Percentiles rank a stretch among this genome's conserved stretches.
These are phyloP conservation scores for Ligdia adustata DNA, from an alignment of 2,888 invertebrate genomes.

Conservation along the genomic window DNA sequence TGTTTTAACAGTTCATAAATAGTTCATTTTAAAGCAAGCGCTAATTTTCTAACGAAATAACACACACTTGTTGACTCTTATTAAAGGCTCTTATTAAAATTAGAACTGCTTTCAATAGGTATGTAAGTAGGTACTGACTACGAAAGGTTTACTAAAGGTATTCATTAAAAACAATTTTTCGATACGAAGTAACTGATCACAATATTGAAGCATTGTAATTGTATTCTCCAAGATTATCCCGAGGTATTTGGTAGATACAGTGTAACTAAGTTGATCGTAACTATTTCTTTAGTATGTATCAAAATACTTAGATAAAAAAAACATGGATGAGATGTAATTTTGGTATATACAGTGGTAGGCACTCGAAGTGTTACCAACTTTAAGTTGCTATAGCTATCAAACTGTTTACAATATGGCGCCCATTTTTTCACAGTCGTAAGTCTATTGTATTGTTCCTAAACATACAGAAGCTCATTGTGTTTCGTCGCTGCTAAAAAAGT, in stretches of 20 bases:
- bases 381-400: no score
- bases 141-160: conserved; percentile 12
- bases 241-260: conserved; percentile 8
- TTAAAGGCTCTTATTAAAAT: conserved; percentile 8
- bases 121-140: no score
- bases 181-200: conserved; percentile 13
- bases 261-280: conserved; percentile 1
- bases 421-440: no score
- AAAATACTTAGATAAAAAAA: no score
- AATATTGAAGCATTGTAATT: conserved; percentile 35
- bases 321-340: no score
- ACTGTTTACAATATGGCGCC: no score
- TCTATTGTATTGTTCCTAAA: no score
- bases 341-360: no score
- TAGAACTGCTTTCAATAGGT: conserved; percentile 8
- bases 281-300: no score
- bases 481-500: no score
- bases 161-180: conserved; percentile 21
- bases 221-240: conserved; percentile 39
- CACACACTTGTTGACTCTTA: conserved; percentile 4
- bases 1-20: conserved; percentile 1
- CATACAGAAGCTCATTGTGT: no score
- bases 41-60: conserved; percentile 6
- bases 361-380: no score
- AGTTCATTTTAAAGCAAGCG: conserved; percentile 3